A percentile compares a stretch with the other conserved stretches of the same genome.
Evolutionary conservation across 2,888 invertebrate species (phyloP).

Genomic region (Torymus tubicola): DNA sequence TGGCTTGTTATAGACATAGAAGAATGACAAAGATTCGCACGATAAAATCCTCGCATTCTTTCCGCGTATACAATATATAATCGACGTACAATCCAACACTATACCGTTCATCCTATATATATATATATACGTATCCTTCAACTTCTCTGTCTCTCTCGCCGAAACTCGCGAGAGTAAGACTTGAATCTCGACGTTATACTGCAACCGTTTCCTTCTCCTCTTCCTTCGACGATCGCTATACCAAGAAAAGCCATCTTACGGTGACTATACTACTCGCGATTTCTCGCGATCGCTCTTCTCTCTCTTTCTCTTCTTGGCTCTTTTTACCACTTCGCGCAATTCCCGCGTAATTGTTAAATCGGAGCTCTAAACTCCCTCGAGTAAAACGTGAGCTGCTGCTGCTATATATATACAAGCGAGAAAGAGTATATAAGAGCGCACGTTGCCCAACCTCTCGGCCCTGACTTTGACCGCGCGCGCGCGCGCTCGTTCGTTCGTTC

Average conservation of each 20-base stretch:
- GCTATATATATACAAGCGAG: background rate
- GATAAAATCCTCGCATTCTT: too few relatives aligned
- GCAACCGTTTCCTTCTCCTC: background rate
- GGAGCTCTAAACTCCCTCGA: background rate
- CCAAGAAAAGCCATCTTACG: constrained; percentile 32
- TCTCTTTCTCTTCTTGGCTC: background rate
- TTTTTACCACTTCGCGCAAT: background rate
- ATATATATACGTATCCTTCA: too few relatives aligned
- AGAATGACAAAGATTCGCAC: too few relatives aligned
- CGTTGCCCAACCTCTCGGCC: constrained; percentile 44
- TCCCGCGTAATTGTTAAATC: constrained; percentile 34
- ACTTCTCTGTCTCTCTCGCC: too few relatives aligned
- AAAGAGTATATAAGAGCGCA: constrained; percentile 11
- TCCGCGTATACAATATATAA: too few relatives aligned
- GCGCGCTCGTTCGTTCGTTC: background rate
- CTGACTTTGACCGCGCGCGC: constrained; percentile 46
- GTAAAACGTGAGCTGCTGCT: too few relatives aligned
- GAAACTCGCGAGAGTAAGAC: constrained; percentile 17
- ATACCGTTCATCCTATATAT: too few relatives aligned
- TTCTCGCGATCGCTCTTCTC: constrained; percentile 13
- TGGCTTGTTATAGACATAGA: too few relatives aligned
- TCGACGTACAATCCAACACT: too few relatives aligned
- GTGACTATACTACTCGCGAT: constrained; percentile 6
- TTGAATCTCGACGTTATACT: too few relatives aligned
- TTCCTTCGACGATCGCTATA: constrained; percentile 2